phyloP scores from a whole-genome alignment of 2,888 invertebrate species.

The Prosapia bicincta region DNA sequence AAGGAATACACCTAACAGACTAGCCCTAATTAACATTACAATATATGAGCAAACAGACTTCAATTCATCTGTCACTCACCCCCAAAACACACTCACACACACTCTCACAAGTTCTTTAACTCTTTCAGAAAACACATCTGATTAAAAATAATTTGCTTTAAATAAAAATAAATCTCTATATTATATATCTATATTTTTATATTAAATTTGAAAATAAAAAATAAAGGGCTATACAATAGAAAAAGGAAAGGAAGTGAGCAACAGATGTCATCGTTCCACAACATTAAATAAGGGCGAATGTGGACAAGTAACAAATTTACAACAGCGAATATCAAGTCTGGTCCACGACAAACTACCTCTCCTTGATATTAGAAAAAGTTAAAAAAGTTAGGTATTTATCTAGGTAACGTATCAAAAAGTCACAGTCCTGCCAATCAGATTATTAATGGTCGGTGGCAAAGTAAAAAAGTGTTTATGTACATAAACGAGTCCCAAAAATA shows the following conservation, averaged over 20 bases:
- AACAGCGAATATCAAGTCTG: slow-evolving; percentile 12
- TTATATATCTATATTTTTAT: slow-evolving; percentile 24
- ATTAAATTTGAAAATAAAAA: not conserved
- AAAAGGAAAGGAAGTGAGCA: not conserved
- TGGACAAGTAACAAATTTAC: slow-evolving; percentile 2
- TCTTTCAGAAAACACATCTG: slow-evolving; percentile 22
- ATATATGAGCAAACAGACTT: slow-evolving; percentile 24
- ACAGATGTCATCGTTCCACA: not conserved
- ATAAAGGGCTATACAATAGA: slow-evolving; percentile 2
- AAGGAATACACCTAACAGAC: slow-evolving; percentile 26
- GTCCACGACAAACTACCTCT: slow-evolving; percentile 22
- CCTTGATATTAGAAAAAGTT: slow-evolving; percentile 11
- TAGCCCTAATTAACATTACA: slow-evolving; percentile 31
- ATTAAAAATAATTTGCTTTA: slow-evolving; percentile 18
- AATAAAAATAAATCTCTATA: slow-evolving; percentile 11
- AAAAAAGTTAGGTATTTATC: slow-evolving; percentile 19
- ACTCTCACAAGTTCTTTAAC: slow-evolving; percentile 11
- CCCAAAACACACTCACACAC: not conserved
- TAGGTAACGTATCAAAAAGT: slow-evolving; percentile 31
- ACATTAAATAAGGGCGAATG: slow-evolving; percentile 2
- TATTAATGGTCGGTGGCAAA: slow-evolving; percentile 26
- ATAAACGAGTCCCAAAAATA: slow-evolving; percentile 40
- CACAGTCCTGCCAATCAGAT: slow-evolving; percentile 26
- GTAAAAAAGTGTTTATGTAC: slow-evolving; percentile 33
- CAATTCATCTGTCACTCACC: slow-evolving; percentile 2